Conservation (phyloP, 2,113 vertebrate species). For the Varanus salvator region DNA sequence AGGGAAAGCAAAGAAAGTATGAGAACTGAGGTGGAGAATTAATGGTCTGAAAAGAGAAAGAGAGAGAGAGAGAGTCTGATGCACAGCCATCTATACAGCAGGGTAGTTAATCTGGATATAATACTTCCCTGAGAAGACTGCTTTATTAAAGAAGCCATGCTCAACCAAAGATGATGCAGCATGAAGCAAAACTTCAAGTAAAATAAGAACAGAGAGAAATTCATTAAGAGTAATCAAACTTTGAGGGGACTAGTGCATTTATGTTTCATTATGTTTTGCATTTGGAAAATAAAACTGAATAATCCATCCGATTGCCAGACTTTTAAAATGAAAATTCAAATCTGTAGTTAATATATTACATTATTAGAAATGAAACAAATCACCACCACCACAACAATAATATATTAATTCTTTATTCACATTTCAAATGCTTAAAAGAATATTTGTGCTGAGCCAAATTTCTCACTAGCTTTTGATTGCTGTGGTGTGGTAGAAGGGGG, state of each 20-base stretch:
- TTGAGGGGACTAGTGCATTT: no score
- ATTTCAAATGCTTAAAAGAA: not conserved
- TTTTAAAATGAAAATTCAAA: no score
- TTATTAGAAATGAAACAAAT: no score
- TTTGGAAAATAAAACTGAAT: no score
- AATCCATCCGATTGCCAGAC: no score
- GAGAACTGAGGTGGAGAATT: slow-evolving; percentile 5
- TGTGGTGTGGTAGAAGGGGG: not conserved
- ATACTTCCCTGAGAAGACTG: not conserved
- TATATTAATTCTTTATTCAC: not conserved
- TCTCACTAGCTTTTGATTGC: not conserved
- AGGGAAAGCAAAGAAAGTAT: not conserved
- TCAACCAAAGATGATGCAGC: not conserved
- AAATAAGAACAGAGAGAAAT: not conserved
- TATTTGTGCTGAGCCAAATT: not conserved
- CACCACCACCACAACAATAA: no score
- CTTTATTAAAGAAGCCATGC: slow-evolving; percentile 2
- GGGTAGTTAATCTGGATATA: not conserved
- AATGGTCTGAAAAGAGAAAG: slow-evolving; percentile 10
- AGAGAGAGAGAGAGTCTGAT: not conserved
- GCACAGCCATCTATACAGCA: not conserved
- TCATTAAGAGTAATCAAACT: not conserved
- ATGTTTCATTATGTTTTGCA: no score
- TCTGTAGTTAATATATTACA: no score
- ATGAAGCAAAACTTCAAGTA: not conserved